Base-by-base conservation (phyloP, 92 coral and sea anemone genomes). In the Muricea muricata region DNA sequence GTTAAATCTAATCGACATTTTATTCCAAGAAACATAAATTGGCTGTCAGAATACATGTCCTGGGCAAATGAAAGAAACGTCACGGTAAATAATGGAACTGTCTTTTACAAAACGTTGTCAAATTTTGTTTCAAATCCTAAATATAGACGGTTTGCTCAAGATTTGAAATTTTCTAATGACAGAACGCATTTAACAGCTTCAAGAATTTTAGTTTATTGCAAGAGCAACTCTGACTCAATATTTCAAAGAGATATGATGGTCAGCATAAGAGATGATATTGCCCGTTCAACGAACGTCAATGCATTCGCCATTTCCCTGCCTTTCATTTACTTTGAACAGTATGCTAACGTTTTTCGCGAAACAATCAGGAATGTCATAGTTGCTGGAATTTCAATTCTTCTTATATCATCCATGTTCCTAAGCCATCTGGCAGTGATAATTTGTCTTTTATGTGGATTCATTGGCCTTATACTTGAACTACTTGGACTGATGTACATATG, bases 401-500 rank as follows among this genome's bases (percentile, higher is more conserved):
- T 89, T 61, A 72, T 92, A 54, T 86, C 93, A n/a, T 73, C 72
- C 52, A 84, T 90, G 6, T 92, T 92, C 45, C 45, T 92, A 30
- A 88, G 58, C 35, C 87, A 90, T 67, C 46, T 81, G 17, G 67
- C 79, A 21, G 89, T 85, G n/a, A 83, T 88, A 3, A 7, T 90
- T 17, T 55, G 87, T 1, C 91, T 92, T 42, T 41, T 90, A 13
- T 35, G 80, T 41, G 85, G 92, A 33, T 91, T 91, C 73, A 87
- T 78, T 0, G 91, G 91, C 1, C 58, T 89, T 63, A 80, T 91
- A 25, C 57, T 87, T 4, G 94, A 91, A 83, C 67, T 91, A 39
- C 84, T 91, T 86, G 92, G 93, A 7, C 85, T 91, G 11, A 91
- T 91, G 94, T 84, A 81, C 40, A 35, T 89, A 58, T 91, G 94